Evolutionary conservation across 2,888 invertebrate genomes (phyloP), one percentile per base, ranked within the genome.

Genomic region (Leptinotarsa tumamoca): DNA sequence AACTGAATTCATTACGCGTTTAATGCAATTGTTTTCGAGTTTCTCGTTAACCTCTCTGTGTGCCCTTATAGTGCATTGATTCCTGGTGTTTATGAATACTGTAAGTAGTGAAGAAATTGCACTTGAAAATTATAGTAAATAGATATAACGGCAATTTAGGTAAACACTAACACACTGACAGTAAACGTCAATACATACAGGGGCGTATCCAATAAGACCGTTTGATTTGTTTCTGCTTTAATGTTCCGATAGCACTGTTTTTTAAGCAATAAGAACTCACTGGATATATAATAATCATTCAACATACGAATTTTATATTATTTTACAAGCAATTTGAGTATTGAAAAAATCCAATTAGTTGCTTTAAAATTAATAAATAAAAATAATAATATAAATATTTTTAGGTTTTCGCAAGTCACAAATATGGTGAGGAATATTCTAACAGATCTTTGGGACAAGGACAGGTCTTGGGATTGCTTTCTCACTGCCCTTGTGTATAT

Each of bases 11-110:
- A 58, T 23, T 58, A 58, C 58, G 21, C 18, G 21, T 58, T 58
- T 58, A 58, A 58, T 58, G 58, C 58, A 21, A 58, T 58, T 58
- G 58, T 58, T 58, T 58, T 58, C 18, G 23, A 58, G 58, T 23
- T 21, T 18, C 13, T 58, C 21, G 21, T 58, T 58, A 58, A 58
- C 58, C 58, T 58, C 18, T 21, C 58, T 10, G 58, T 58, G 58
- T 58, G 58, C 58, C 58, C 13, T 21, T 21, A 18, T 58, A 58
- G 18, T 14, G 58, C 18, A 21, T 18, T 21, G 58, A 58, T 58
- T 58, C 58, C 58, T 21, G 21, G 18, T 58, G 18, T 58, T 21
- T 18, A 4, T 21, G 23, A 58, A 58, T 58, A 58, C 21, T 58
- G 58, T 58, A 58, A 58, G 58, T 58, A 58, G 58, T 58, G 10